Base-by-base conservation (phyloP, 1,140 invertebrate genomes). In the Steinernema feltiae region DNA sequence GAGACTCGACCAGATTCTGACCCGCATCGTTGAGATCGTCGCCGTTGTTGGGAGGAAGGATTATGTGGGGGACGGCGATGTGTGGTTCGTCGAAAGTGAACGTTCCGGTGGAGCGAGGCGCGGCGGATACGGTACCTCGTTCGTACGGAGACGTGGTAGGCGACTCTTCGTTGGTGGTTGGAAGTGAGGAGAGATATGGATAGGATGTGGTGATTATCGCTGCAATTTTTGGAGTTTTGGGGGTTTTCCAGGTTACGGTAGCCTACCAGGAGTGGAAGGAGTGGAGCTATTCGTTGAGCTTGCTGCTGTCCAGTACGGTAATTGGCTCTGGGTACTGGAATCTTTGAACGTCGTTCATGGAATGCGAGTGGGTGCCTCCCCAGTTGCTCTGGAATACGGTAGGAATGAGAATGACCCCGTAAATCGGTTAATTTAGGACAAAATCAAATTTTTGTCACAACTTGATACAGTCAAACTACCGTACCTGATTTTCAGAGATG, bases 221-320 rank as follows among this genome's bases (percentile, higher is more conserved):
- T 63, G 24, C 7, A 63, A 27, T 41, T 41, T 41, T 41, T 7
- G 24, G 53, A 63, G 24, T 63, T 15, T 63, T 17, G n/a, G n/a
- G n/a, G n/a, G n/a, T n/a, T n/a, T n/a, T n/a, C 53, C 24, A 3
- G 24, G 53, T 63, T 63, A 15, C 7, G 24, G 53, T 27, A 27
- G 53, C 15, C 2, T 63, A 35, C 75, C 78, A n/a, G 78, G 78
- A 12, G 78, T 79, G 17, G 72, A 75, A 0, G 78, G 78, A 21
- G 78, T 73, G 7, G 78, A 79, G 41, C 78, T 79, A 35, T 79
- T 79, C 12, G 78, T 79, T 2, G 78, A 79, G 69, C 71, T 74
- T 0, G 71, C 69, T n/a, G 29, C 71, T 74, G 46, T 79, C 78
- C 41, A 77, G 63, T 17, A 74, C 72, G 2, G 70, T 74, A 31